phyloP scores from a whole-genome alignment of 2,888 invertebrate genomes.

The Leuctra nigra region DNA sequence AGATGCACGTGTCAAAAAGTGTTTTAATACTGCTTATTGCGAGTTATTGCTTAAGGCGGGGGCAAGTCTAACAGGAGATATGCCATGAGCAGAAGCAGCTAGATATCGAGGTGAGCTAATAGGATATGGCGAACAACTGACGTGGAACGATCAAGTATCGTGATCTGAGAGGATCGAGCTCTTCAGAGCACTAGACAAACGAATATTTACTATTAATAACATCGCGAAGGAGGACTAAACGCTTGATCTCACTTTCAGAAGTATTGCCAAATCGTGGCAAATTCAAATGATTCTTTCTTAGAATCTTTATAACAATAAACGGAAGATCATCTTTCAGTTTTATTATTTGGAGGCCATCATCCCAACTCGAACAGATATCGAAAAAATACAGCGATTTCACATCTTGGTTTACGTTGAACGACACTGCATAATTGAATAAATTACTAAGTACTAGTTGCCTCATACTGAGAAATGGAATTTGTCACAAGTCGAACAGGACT shows the following conservation, averaged over 20 bases:
- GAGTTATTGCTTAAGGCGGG: slow-evolving; percentile 44
- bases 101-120: neutral
- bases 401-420: slow-evolving; percentile 3
- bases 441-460: slow-evolving; percentile 13
- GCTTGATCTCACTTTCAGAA: neutral
- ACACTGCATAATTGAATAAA: slow-evolving; percentile 9
- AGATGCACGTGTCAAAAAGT: slow-evolving; percentile 23
- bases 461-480: slow-evolving; percentile 11
- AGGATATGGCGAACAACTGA: too few relatives aligned
- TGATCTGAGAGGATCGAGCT: too few relatives aligned
- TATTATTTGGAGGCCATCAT: neutral
- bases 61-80: slow-evolving; percentile 22
- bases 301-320: neutral
- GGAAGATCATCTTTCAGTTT: neutral
- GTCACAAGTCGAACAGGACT: neutral
- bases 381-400: neutral
- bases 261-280: neutral
- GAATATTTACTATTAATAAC: too few relatives aligned
- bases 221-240: neutral
- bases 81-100: slow-evolving; percentile 37
- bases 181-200: too few relatives aligned
- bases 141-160: too few relatives aligned
- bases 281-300: neutral
- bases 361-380: neutral
- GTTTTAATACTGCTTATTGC: slow-evolving; percentile 42